Conservation (phyloP, 2,888 invertebrate genomes). For the Cataglyphis cursor region DNA sequence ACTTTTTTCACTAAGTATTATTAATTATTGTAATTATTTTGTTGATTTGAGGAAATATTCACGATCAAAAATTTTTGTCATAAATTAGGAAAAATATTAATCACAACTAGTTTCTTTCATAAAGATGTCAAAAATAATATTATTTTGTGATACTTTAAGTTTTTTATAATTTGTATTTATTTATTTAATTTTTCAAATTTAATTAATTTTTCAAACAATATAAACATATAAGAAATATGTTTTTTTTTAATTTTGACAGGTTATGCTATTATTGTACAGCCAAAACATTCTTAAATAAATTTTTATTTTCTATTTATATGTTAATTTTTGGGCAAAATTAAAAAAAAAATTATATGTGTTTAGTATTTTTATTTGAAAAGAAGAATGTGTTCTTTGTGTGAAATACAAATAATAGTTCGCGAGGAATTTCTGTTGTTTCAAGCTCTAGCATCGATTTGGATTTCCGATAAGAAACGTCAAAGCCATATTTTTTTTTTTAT, state of each 20-base stretch:
- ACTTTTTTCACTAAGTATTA: background rate
- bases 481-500: constrained; percentile 56
- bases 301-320: background rate
- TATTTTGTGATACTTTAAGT: too few relatives aligned
- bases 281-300: background rate
- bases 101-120: too few relatives aligned
- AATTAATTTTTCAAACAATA: too few relatives aligned
- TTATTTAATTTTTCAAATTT: too few relatives aligned
- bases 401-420: background rate
- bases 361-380: background rate
- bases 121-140: too few relatives aligned
- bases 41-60: too few relatives aligned
- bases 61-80: too few relatives aligned
- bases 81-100: too few relatives aligned
- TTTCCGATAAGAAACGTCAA: constrained; percentile 24
- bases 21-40: constrained; percentile 1
- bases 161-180: too few relatives aligned
- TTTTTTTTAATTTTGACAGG: too few relatives aligned
- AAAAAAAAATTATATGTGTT: background rate
- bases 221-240: too few relatives aligned
- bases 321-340: background rate
- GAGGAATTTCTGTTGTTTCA: background rate
- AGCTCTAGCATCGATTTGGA: constrained; percentile 7
- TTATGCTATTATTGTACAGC: too few relatives aligned
- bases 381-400: background rate